A percentile compares a stretch with the other conserved stretches of the same genome.
phyloP scores from a whole-genome alignment of 2,113 vertebrate genomes.

The Alligator sinensis region DNA sequence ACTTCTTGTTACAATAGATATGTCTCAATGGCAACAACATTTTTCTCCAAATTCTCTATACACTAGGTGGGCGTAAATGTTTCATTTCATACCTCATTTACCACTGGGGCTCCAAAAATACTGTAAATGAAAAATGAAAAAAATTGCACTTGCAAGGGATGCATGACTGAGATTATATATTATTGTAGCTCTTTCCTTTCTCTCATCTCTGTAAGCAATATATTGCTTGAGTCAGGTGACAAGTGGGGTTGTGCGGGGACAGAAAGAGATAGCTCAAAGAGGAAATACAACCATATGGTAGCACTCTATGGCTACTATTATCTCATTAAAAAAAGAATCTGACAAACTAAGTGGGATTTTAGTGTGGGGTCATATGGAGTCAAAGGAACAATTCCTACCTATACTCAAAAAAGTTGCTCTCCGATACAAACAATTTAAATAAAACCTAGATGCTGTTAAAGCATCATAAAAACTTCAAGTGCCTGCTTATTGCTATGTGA shows the following conservation, averaged over 20 bases:
- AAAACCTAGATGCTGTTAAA: not conserved
- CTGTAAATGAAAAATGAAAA: not conserved
- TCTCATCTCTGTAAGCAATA: not conserved
- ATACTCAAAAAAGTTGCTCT: not conserved
- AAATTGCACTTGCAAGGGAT: not conserved
- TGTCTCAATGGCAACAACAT: not conserved
- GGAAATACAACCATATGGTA: not conserved
- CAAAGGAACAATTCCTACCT: not conserved
- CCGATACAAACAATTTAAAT: not conserved
- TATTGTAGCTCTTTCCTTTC: not conserved
- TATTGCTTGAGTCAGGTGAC: not conserved
- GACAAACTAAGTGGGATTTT: too few relatives aligned
- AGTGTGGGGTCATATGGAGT: not conserved
- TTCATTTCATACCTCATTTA: conserved; percentile 57
- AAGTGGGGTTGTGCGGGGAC: not conserved
- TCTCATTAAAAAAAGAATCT: too few relatives aligned
- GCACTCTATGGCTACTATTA: not conserved
- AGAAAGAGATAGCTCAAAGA: not conserved
- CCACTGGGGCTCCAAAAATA: not conserved
- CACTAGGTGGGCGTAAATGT: conserved; percentile 30
- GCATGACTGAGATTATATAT: not conserved
- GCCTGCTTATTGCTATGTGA: not conserved
- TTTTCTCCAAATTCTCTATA: conserved; percentile 2
- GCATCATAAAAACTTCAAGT: not conserved
- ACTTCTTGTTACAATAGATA: not conserved